Conservation (phyloP, 2,888 invertebrate genomes). For the Chrysotoxum bicinctum region DNA sequence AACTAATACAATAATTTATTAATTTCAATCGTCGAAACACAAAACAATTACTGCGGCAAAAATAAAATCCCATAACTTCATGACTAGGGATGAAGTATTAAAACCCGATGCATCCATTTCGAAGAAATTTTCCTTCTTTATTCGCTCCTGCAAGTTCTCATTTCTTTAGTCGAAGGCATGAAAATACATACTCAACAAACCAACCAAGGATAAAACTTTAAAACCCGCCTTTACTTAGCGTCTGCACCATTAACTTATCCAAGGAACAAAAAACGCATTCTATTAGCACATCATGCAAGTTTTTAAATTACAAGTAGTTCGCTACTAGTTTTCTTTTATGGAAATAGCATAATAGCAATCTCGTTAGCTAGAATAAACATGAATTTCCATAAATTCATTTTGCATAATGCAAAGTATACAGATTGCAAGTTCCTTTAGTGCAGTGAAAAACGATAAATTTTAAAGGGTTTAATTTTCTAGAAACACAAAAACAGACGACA, state of each 20-base stretch:
- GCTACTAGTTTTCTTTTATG: background rate
- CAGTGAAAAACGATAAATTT: conserved; percentile 57
- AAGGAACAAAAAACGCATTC: conserved; percentile 9
- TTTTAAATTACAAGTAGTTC: background rate
- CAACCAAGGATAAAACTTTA: background rate
- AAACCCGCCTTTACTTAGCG: background rate
- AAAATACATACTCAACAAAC: no score
- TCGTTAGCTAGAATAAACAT: conserved; percentile 46
- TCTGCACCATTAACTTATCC: conserved; percentile 34
- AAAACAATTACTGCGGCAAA: no score
- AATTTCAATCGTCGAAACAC: no score
- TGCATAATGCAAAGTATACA: conserved; percentile 47
- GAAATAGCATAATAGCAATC: background rate
- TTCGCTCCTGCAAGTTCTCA: no score
- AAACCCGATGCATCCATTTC: no score
- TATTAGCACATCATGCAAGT: conserved; percentile 25
- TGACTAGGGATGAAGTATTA: no score
- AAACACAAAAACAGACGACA: background rate
- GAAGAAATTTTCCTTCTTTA: no score
- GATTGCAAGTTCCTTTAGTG: conserved; percentile 21
- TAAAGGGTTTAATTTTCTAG: conserved; percentile 43
- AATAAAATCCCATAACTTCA: no score
- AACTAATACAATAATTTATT: no score
- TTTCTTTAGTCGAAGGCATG: no score
- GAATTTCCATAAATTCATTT: conserved; percentile 57